phyloP scores from a whole-genome alignment of 2,888 invertebrate species.

The Pinctada fucata region DNA sequence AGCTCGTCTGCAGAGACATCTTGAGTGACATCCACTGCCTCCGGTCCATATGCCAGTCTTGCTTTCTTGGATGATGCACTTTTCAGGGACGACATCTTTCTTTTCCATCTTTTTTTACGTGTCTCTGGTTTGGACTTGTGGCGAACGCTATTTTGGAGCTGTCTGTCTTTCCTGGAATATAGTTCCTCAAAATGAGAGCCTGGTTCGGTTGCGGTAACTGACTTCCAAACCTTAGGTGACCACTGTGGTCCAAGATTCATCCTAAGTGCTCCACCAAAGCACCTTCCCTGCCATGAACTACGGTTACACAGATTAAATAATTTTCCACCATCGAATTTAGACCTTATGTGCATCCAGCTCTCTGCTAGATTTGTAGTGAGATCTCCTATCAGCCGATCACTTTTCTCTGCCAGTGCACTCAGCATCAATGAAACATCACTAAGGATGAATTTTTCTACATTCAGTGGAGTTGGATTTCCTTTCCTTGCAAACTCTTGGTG shows the following conservation, averaged over 20 bases:
- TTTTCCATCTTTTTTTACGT: conserved; percentile 3
- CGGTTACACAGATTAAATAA: conserved; percentile 36
- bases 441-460: conserved; percentile 8
- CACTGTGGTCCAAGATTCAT: conserved; percentile 2
- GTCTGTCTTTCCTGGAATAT: not conserved
- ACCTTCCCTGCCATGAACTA: conserved; percentile 43
- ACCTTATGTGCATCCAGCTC: conserved; percentile 42
- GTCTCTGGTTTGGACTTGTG: not conserved
- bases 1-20: not conserved
- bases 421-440: conserved; percentile 20
- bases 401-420: conserved; percentile 23
- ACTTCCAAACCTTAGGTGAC: not conserved
- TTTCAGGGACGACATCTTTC: not conserved
- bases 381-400: conserved; percentile 31
- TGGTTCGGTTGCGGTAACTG: not conserved
- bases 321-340: conserved; percentile 47
- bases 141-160: not conserved
- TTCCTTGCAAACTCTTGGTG: not conserved
- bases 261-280: conserved; percentile 29
- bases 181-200: not conserved
- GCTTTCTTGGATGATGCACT: conserved; percentile 3
- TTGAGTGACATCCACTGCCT: not conserved
- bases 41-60: conserved; percentile 8
- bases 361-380: conserved; percentile 40
- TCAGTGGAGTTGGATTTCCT: not conserved